Percentiles rank a stretch among this genome's conserved stretches.
Conservation (phyloP, 2,797 vertebrate species). For the Enteromius viviparus region DNA sequence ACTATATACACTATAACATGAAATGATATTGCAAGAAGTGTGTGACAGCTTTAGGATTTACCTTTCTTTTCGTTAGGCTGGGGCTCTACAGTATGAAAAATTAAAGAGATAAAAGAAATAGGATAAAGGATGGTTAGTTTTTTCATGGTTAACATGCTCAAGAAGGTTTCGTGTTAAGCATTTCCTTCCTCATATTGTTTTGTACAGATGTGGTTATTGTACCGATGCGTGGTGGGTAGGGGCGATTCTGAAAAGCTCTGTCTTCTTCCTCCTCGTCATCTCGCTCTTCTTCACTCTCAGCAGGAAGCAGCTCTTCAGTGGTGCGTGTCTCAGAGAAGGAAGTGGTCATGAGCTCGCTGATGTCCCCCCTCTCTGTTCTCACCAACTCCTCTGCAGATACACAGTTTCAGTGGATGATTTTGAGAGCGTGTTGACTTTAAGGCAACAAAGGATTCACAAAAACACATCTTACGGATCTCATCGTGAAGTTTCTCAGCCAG, state of each 20-base stretch:
- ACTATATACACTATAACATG: neutral
- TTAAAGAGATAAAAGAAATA: slow-evolving; percentile 33
- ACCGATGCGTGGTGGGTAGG: slow-evolving; percentile 80
- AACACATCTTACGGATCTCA: slow-evolving; percentile 82
- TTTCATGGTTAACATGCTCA: neutral
- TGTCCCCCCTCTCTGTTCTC: slow-evolving; percentile 78
- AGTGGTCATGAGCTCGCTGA: slow-evolving; percentile 81
- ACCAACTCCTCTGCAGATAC: slow-evolving; percentile 74
- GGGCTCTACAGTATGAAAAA: slow-evolving; percentile 67
- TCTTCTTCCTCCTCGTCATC: slow-evolving; percentile 83
- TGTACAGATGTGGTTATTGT: slow-evolving; percentile 26
- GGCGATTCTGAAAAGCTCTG: slow-evolving; percentile 78
- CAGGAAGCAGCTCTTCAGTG: slow-evolving; percentile 80
- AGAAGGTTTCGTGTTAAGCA: neutral
- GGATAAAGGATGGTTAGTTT: neutral
- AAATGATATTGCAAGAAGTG: neutral
- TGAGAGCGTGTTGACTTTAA: neutral
- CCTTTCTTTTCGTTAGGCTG: slow-evolving; percentile 82
- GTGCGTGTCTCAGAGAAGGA: slow-evolving; percentile 85
- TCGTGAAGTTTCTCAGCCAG: slow-evolving; percentile 83
- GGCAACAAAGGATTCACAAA: neutral
- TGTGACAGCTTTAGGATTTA: slow-evolving; percentile 59
- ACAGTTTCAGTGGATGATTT: neutral
- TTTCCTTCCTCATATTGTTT: neutral
- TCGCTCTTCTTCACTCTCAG: slow-evolving; percentile 81